These are phyloP conservation scores for Elaphurus davidianus DNA, from an alignment of 2,113 vertebrate genomes.

Conservation along the genomic window DNA sequence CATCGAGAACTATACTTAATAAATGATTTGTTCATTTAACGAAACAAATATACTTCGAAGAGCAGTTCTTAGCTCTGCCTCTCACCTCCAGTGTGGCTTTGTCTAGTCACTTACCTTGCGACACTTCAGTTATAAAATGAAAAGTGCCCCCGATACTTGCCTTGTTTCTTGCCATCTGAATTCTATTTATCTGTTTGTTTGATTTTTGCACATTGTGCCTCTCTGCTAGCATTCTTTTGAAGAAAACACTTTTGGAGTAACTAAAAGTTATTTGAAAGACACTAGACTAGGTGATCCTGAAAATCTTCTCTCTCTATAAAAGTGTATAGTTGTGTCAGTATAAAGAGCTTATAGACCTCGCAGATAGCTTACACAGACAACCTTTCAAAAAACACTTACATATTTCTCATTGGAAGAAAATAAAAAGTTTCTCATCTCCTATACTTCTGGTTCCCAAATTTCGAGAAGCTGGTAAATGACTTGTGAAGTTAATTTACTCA, in stretches of 20 bases:
- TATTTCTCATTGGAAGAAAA: slow-evolving; percentile 20
- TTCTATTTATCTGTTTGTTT: background rate
- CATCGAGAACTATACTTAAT: background rate
- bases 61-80: background rate
- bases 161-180: background rate
- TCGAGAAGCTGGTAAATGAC: background rate
- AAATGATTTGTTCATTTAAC: slow-evolving; percentile 27
- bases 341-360: background rate
- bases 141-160: background rate
- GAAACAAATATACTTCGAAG: background rate
- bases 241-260: slow-evolving; percentile 7
- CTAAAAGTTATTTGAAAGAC: slow-evolving; percentile 23
- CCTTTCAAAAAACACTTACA: slow-evolving; percentile 13
- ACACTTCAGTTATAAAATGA: background rate
- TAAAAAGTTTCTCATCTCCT: background rate
- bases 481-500: slow-evolving; percentile 54
- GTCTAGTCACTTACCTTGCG: background rate
- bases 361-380: background rate
- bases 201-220: background rate
- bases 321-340: background rate
- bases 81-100: background rate
- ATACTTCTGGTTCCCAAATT: slow-evolving; percentile 52
- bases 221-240: background rate
- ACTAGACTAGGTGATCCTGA: background rate
- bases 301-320: background rate